Conservation (phyloP, 2,113 vertebrate genomes). For the Origma solitaria region DNA sequence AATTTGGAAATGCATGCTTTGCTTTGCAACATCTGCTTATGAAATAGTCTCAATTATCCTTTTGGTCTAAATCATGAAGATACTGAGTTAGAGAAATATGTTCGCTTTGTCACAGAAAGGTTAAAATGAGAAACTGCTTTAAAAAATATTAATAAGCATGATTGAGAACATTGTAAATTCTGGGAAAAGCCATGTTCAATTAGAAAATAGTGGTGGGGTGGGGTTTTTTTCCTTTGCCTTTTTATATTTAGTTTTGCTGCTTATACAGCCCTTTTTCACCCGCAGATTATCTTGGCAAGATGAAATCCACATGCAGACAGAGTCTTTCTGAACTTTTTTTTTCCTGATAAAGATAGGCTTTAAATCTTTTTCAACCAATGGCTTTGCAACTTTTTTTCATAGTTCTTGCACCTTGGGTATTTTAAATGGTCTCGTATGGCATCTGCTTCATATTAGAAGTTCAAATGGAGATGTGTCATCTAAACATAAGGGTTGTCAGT, state of each 20-base stretch:
- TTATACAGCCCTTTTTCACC: background rate
- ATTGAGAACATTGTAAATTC: background rate
- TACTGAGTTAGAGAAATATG: background rate
- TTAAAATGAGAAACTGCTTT: background rate
- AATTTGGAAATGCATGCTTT: background rate
- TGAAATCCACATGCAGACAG: background rate
- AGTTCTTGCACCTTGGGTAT: background rate
- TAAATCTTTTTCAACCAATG: background rate
- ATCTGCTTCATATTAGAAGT: background rate
- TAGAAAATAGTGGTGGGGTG: background rate
- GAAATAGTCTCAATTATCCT: background rate
- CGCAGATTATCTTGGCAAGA: background rate
- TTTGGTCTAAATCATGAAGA: background rate
- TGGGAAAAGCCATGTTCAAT: background rate
- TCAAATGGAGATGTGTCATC: background rate
- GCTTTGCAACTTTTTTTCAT: background rate
- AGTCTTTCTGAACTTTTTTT: background rate
- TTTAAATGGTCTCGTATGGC: background rate
- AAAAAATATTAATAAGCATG: background rate
- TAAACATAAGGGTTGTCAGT: background rate
- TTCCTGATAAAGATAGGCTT: background rate
- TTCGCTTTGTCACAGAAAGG: background rate
- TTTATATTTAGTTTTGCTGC: background rate
- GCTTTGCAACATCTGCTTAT: background rate
- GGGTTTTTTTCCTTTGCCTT: background rate